These are phyloP conservation scores for Gonocerus acuteangulatus DNA, from an alignment of 2,888 invertebrate species.

Conservation along the genomic window DNA sequence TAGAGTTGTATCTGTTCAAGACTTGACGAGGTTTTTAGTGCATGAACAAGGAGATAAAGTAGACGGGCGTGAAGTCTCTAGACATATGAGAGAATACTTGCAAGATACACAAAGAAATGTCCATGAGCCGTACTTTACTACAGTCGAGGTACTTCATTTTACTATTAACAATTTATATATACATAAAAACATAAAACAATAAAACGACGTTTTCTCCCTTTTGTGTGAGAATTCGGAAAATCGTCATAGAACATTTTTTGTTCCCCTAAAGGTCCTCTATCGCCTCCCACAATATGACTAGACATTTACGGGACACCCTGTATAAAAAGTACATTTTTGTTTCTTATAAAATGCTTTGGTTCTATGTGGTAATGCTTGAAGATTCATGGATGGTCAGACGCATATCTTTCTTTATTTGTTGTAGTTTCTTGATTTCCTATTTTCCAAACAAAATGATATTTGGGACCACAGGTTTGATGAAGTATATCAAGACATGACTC, in stretches of 20 bases:
- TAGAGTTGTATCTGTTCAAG: conserved; percentile 56
- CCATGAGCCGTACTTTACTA: conserved; percentile 75
- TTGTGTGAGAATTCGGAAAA: too few species aligned
- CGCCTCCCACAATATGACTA: too few species aligned
- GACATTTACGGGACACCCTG: too few species aligned
- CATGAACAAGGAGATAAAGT: conserved; percentile 52
- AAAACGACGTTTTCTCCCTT: too few species aligned
- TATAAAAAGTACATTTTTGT: background rate
- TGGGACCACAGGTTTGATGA: conserved; percentile 70
- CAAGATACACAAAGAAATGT: conserved; percentile 77
- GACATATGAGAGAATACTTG: conserved; percentile 44
- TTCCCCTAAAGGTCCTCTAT: too few species aligned
- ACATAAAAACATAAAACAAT: background rate
- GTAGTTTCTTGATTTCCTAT: conserved; percentile 82
- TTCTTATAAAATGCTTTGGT: background rate
- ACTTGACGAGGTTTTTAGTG: conserved; percentile 64
- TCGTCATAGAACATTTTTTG: too few species aligned
- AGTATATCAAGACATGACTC: conserved; percentile 83
- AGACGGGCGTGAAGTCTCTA: conserved; percentile 39
- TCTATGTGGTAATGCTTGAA: too few species aligned
- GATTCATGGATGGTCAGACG: too few species aligned
- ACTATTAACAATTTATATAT: conserved; percentile 11
- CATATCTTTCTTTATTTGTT: conserved; percentile 36
- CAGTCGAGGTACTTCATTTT: conserved; percentile 55
- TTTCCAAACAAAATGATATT: conserved; percentile 86